A percentile compares a stretch with the other conserved stretches of the same genome.
Conservation (phyloP, 2,888 invertebrate genomes). For the Callosobruchus maculatus region DNA sequence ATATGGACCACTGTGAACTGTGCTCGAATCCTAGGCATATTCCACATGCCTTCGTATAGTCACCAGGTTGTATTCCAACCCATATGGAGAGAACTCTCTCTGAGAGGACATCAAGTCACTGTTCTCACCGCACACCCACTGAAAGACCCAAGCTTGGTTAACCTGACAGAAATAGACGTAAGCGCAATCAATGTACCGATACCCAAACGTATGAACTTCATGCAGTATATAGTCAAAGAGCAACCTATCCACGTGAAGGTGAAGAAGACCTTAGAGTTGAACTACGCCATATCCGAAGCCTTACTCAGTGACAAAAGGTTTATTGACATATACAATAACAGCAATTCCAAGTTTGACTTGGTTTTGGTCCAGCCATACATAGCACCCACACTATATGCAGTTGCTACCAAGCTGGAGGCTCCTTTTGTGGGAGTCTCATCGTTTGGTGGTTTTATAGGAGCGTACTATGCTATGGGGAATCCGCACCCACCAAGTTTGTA, state of each 20-base stretch:
- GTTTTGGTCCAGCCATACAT: slow-evolving; percentile 33
- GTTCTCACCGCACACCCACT: slow-evolving; percentile 27
- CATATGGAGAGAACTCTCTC: slow-evolving; percentile 29
- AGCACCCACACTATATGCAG: slow-evolving; percentile 28
- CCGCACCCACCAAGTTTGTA: slow-evolving; percentile 30
- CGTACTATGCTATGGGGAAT: slow-evolving; percentile 32
- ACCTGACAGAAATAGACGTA: slow-evolving; percentile 39
- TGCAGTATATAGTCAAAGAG: slow-evolving; percentile 31
- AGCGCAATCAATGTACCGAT: slow-evolving; percentile 22
- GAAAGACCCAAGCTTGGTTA: slow-evolving; percentile 25
- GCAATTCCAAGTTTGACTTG: slow-evolving; percentile 30
- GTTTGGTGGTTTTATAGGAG: slow-evolving; percentile 31
- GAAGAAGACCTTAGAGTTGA: slow-evolving; percentile 24
- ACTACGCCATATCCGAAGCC: slow-evolving; percentile 25
- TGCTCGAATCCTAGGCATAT: slow-evolving; percentile 11
- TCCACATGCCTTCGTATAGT: slow-evolving; percentile 13
- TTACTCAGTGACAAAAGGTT: slow-evolving; percentile 29
- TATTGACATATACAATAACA: slow-evolving; percentile 27
- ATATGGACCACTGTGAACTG: not conserved
- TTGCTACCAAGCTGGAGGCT: slow-evolving; percentile 26
- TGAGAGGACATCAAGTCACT: slow-evolving; percentile 28
- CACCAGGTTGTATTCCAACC: slow-evolving; percentile 25
- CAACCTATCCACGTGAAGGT: slow-evolving; percentile 26
- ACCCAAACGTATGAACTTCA: slow-evolving; percentile 27
- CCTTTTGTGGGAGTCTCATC: slow-evolving; percentile 33